These are phyloP conservation scores for Melanchra persicariae DNA, from an alignment of 2,888 invertebrate genomes.

Conservation along the genomic window DNA sequence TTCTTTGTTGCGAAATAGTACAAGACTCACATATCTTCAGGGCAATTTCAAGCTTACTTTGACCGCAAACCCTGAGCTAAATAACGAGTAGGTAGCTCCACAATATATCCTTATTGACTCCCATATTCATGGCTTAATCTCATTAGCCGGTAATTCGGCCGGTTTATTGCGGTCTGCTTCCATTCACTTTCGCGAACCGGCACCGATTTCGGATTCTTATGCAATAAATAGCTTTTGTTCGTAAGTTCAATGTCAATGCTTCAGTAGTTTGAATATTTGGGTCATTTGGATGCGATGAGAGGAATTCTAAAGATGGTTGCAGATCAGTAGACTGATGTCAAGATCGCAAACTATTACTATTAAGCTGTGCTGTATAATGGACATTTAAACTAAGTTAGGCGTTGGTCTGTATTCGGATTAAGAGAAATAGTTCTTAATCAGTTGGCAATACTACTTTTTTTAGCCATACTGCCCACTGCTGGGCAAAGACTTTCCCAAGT, in stretches of 20 bases:
- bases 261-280: background rate
- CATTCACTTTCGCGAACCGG: constrained; percentile 42
- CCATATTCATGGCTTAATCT: constrained; percentile 31
- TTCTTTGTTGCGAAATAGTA: background rate
- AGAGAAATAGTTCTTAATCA: too few species aligned
- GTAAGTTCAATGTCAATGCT: constrained; percentile 37
- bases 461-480: too few species aligned
- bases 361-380: too few species aligned
- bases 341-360: too few species aligned
- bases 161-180: constrained; percentile 16
- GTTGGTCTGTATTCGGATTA: too few species aligned
- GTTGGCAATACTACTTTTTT: too few species aligned
- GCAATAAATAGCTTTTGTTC: background rate
- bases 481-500: too few species aligned
- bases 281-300: background rate
- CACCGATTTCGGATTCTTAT: constrained; percentile 6
- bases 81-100: constrained; percentile 7
- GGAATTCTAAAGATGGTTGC: background rate
- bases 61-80: constrained; percentile 8
- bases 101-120: constrained; percentile 22
- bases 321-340: too few species aligned
- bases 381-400: too few species aligned
- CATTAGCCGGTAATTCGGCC: constrained; percentile 39
- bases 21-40: background rate
- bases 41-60: constrained; percentile 2